Conservation (phyloP, 2,113 vertebrate genomes). For the Macrotus californicus region DNA sequence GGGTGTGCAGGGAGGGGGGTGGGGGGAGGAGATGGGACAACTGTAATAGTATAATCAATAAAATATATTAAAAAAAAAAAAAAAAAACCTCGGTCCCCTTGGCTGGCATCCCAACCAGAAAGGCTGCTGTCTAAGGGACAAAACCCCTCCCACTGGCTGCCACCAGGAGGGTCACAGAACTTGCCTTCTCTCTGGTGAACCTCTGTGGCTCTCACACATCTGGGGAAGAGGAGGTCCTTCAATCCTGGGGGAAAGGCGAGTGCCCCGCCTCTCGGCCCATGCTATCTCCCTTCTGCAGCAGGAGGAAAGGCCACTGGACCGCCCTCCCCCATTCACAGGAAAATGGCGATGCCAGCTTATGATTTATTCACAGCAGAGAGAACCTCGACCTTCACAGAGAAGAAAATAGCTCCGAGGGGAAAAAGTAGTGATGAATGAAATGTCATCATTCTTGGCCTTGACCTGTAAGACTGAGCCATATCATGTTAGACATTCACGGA, state of each 20-base stretch:
- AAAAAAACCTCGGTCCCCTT: too few species aligned
- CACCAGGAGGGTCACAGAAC: not conserved
- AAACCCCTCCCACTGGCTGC: not conserved
- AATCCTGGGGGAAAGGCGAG: not conserved
- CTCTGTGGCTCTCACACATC: not conserved
- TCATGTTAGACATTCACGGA: not conserved
- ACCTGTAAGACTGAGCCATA: not conserved
- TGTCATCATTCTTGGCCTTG: not conserved
- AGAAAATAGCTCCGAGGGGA: not conserved
- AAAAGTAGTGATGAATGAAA: not conserved
- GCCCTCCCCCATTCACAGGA: not conserved
- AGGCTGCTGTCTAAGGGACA: not conserved
- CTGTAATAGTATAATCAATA: too few species aligned
- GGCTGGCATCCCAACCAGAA: not conserved
- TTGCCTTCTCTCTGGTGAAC: not conserved
- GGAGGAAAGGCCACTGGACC: not conserved
- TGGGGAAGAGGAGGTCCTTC: not conserved
- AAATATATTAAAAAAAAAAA: too few species aligned
- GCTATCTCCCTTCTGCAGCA: slow-evolving; percentile 32
- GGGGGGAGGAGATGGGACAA: too few species aligned
- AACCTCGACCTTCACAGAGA: not conserved
- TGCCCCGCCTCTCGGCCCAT: not conserved
- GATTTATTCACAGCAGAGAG: slow-evolving; percentile 15
- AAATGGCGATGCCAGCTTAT: not conserved
- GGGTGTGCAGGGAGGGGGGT: too few species aligned